Evolutionary conservation across 2,888 invertebrate genomes (phyloP).

Genomic region (Rhimphoctona megacephalus): DNA sequence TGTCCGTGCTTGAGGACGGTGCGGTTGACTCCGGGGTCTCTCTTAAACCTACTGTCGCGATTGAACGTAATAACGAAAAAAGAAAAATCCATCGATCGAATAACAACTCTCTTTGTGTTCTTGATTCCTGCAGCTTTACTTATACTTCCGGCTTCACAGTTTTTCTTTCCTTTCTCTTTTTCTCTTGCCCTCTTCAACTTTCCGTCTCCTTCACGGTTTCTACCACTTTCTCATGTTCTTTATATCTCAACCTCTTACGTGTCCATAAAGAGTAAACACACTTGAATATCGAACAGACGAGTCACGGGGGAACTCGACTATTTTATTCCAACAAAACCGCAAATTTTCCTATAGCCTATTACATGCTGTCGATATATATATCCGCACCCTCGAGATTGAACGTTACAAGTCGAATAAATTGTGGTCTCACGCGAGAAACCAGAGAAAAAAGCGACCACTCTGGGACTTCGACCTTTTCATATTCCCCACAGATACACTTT

Average conservation of each 20-base stretch:
- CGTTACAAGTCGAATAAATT: constrained; percentile 66
- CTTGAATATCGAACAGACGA: constrained; percentile 46
- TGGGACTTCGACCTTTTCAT: constrained; percentile 59
- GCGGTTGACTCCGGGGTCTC: constrained; percentile 9
- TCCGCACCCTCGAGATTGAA: constrained; percentile 60
- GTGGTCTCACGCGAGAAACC: constrained; percentile 54
- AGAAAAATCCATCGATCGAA: constrained; percentile 43
- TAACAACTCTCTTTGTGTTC: constrained; percentile 58
- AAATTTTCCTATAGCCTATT: constrained; percentile 63
- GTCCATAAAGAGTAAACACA: constrained; percentile 48
- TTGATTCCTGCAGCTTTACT: constrained; percentile 22
- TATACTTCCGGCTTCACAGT: constrained; percentile 38
- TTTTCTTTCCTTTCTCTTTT: too few relatives aligned
- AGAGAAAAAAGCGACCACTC: constrained; percentile 24
- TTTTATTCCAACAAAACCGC: constrained; percentile 53
- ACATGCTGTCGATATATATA: constrained; percentile 45
- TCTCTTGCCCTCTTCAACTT: constrained; percentile 18
- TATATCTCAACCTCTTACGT: constrained; percentile 29
- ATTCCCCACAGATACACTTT: constrained; percentile 26
- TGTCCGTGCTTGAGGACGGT: background rate
- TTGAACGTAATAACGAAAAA: constrained; percentile 24
- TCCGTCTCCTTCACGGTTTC: constrained; percentile 44
- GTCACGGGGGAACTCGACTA: constrained; percentile 34
- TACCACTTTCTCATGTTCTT: constrained; percentile 28
- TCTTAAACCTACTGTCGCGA: constrained; percentile 33